Conservation (phyloP, 1,140 invertebrate species). For the Platorchestia sp. region DNA sequence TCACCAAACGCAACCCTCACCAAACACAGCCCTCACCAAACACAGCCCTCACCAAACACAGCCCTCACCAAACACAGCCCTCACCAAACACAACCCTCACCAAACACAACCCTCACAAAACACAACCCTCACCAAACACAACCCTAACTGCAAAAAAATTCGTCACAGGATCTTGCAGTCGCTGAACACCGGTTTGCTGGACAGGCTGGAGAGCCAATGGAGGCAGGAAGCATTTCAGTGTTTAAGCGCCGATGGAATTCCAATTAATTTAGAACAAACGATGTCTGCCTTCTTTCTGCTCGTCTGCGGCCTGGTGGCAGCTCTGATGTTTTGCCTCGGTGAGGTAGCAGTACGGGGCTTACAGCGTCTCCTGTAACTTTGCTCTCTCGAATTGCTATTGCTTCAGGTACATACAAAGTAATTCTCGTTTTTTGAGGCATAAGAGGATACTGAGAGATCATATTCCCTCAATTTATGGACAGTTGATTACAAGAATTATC, state of each 20-base stretch:
- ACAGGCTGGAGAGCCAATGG: background rate
- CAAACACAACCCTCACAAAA: too few relatives aligned
- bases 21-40: too few relatives aligned
- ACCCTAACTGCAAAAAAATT: background rate
- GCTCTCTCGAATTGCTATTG: background rate
- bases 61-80: too few relatives aligned
- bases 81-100: too few relatives aligned
- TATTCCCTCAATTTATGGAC: too few relatives aligned
- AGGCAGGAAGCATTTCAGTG: background rate
- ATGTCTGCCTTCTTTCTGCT: conserved; percentile 20
- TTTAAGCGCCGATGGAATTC: background rate
- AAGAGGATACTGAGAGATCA: too few relatives aligned
- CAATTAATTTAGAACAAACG: conserved; percentile 25
- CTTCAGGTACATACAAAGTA: too few relatives aligned
- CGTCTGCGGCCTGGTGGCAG: background rate
- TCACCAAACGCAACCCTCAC: too few relatives aligned
- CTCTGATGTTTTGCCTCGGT: background rate
- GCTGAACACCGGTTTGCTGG: background rate
- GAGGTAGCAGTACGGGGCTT: background rate
- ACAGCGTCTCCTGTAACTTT: background rate
- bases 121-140: background rate
- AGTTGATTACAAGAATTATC: too few relatives aligned
- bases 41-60: too few relatives aligned
- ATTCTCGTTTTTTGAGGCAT: too few relatives aligned
- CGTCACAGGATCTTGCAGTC: background rate